A percentile compares a stretch with the other conserved stretches of the same genome.
These are phyloP conservation scores for Drosophila varians DNA, from an alignment of 1,140 invertebrate genomes.

Conservation along the genomic window DNA sequence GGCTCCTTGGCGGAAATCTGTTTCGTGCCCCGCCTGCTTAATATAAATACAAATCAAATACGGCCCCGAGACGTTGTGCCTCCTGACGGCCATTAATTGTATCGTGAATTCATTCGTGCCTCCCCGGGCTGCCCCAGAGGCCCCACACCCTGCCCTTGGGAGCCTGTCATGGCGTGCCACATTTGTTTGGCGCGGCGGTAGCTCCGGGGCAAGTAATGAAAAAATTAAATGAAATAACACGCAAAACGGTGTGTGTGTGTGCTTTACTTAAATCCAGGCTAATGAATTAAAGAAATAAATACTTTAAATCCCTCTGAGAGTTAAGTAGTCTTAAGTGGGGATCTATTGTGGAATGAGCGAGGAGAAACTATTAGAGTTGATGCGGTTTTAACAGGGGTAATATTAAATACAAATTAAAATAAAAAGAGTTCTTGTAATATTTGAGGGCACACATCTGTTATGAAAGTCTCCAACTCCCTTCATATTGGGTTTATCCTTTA, in stretches of 20 bases:
- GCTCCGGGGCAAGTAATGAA: constrained; percentile 53
- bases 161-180: constrained; percentile 50
- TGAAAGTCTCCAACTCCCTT: no score
- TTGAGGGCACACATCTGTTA: no score
- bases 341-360: no score
- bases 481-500: no score
- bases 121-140: constrained; percentile 15
- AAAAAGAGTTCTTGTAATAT: no score
- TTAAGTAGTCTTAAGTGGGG: no score
- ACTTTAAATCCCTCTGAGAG: constrained; percentile 4
- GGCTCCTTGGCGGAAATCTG: constrained; percentile 52
- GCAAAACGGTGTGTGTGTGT: constrained; percentile 35
- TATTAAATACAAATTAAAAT: no score
- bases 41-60: constrained; percentile 75
- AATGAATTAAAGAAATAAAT: constrained; percentile 50
- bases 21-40: constrained; percentile 45
- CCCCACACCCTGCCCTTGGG: constrained; percentile 11
- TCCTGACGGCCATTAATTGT: constrained; percentile 67
- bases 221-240: constrained; percentile 72
- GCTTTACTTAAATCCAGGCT: constrained; percentile 12
- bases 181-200: constrained; percentile 42
- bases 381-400: no score
- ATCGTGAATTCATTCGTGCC: constrained; percentile 40
- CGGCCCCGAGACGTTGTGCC: constrained; percentile 5
- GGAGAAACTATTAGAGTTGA: no score